These are phyloP conservation scores for Austrolebias charrua DNA, from an alignment of 2,797 vertebrate genomes.

Conservation along the genomic window DNA sequence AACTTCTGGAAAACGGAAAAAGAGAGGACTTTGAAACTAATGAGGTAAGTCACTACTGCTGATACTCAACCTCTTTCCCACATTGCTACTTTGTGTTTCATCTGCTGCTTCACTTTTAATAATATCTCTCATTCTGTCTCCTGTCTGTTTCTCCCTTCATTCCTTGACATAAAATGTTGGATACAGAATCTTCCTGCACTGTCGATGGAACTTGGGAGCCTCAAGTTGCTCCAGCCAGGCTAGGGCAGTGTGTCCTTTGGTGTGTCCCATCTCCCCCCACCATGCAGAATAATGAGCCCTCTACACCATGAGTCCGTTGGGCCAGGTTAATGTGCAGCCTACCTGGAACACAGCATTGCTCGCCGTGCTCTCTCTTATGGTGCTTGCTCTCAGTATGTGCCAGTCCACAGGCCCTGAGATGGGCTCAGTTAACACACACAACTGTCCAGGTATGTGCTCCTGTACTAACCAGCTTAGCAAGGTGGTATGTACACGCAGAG, in stretches of 20 bases:
- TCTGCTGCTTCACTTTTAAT: slow-evolving; percentile 52
- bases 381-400: slow-evolving; percentile 88
- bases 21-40: slow-evolving; percentile 74
- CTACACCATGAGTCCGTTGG: slow-evolving; percentile 98
- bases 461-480: slow-evolving; percentile 98
- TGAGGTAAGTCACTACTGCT: slow-evolving; percentile 82
- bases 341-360: slow-evolving; percentile 93
- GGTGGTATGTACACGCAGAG: slow-evolving; percentile 94
- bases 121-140: slow-evolving; percentile 56
- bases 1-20: slow-evolving; percentile 63
- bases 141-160: slow-evolving; percentile 31
- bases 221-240: slow-evolving; percentile 89
- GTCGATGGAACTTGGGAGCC: slow-evolving; percentile 91
- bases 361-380: slow-evolving; percentile 90
- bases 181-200: slow-evolving; percentile 75
- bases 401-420: slow-evolving; percentile 79
- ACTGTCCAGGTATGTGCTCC: slow-evolving; percentile 93
- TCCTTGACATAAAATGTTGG: slow-evolving; percentile 50
- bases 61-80: slow-evolving; percentile 52
- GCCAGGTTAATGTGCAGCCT: slow-evolving; percentile 97
- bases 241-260: slow-evolving; percentile 85
- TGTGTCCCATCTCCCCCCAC: slow-evolving; percentile 84
- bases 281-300: slow-evolving; percentile 98
- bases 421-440: slow-evolving; percentile 86
- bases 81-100: slow-evolving; percentile 59